These are phyloP conservation scores for Heliconius nattereri DNA, from an alignment of 1,140 invertebrate genomes.

Conservation along the genomic window DNA sequence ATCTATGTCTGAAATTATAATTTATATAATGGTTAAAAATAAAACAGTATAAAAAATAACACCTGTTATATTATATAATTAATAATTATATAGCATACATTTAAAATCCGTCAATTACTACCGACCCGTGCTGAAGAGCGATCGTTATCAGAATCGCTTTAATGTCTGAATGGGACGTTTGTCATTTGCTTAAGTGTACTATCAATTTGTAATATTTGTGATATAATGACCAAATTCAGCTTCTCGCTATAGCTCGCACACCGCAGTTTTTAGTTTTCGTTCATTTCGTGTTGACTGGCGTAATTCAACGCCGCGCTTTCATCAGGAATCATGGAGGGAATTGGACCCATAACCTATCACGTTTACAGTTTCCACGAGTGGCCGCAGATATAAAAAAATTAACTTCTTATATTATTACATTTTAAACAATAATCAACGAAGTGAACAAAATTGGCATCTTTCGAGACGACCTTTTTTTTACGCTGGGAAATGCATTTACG, in stretches of 20 bases:
- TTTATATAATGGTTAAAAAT: too few relatives aligned
- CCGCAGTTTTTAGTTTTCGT: too few relatives aligned
- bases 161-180: constrained; percentile 26
- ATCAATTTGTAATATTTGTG: background rate
- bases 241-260: too few relatives aligned
- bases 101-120: constrained; percentile 24
- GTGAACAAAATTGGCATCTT: background rate
- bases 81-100: background rate
- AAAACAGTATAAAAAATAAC: too few relatives aligned
- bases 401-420: background rate
- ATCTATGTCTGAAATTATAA: too few relatives aligned
- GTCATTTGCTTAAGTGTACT: constrained; percentile 15
- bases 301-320: too few relatives aligned
- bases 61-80: background rate
- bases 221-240: background rate
- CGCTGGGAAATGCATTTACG: too few relatives aligned
- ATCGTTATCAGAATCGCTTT: constrained; percentile 12
- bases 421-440: background rate
- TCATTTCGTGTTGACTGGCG: too few relatives aligned
- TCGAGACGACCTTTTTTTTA: constrained; percentile 16
- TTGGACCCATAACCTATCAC: too few relatives aligned
- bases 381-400: background rate
- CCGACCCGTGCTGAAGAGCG: constrained; percentile 10
- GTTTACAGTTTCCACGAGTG: too few relatives aligned
- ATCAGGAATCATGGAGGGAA: too few relatives aligned